Conservation (phyloP, 2,888 invertebrate species). For the Phlogophora meticulosa region DNA sequence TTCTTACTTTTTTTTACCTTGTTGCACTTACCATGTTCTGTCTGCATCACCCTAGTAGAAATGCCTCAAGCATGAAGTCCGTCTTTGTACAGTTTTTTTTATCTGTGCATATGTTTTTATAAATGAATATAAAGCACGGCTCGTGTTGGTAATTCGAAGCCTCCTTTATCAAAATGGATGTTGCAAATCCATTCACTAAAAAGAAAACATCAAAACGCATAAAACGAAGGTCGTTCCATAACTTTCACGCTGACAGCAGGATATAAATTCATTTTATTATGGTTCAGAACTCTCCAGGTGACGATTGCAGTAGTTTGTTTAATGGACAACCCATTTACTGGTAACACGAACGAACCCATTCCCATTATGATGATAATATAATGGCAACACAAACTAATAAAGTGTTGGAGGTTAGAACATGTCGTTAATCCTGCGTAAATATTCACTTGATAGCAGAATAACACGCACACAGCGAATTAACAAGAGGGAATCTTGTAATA, state of each 20-base stretch:
- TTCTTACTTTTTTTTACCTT: too few species aligned
- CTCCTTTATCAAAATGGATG: not conserved
- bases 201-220: not conserved
- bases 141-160: not conserved
- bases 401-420: conserved; percentile 61
- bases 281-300: conserved; percentile 43
- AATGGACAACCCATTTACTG: conserved; percentile 50
- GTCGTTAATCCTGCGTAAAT: conserved; percentile 62
- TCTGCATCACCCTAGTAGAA: too few species aligned
- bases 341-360: conserved; percentile 53
- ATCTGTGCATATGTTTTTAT: too few species aligned
- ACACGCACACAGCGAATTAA: conserved; percentile 69
- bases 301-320: conserved; percentile 53
- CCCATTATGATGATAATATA: conserved; percentile 68
- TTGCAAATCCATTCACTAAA: not conserved
- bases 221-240: conserved; percentile 14
- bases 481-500: conserved; percentile 32
- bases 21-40: too few species aligned
- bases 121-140: too few species aligned
- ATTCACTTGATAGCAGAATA: conserved; percentile 58
- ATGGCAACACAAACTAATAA: conserved; percentile 68
- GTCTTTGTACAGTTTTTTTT: too few species aligned
- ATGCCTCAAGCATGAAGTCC: too few species aligned
- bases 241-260: conserved; percentile 4
- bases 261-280: conserved; percentile 46